Conservation (phyloP, 2,113 vertebrate genomes). For the Cebus imitator region DNA sequence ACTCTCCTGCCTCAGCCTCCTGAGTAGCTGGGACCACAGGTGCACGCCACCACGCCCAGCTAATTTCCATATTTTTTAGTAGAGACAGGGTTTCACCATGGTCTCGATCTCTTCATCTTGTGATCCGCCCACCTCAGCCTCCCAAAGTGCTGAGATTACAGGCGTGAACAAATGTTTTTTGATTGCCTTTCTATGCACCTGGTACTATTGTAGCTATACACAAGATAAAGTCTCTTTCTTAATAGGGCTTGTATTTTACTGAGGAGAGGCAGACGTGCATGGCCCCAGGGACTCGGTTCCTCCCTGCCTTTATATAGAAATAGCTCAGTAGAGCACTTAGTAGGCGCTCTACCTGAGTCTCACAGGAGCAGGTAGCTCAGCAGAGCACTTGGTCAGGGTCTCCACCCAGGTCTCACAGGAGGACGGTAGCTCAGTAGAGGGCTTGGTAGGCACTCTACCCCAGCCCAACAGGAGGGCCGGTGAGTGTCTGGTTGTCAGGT, state of each 20-base stretch:
- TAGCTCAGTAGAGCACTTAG: background rate
- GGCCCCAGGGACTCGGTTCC: rapidly evolving
- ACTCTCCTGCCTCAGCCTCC: too few species aligned
- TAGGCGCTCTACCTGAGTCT: too few species aligned
- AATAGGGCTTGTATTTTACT: background rate
- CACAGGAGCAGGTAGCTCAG: background rate
- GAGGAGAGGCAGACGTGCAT: background rate
- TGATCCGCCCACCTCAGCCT: too few species aligned
- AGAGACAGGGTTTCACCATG: too few species aligned
- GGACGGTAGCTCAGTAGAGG: background rate
- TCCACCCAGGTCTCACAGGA: background rate
- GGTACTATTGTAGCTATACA: background rate
- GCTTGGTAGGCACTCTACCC: background rate
- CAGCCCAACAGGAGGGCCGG: background rate
- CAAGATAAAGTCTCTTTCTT: background rate
- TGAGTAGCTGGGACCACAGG: too few species aligned
- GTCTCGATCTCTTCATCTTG: too few species aligned
- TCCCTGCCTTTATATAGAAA: too few species aligned
- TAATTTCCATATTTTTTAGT: too few species aligned
- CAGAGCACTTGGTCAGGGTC: background rate
- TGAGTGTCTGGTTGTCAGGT: too few species aligned
- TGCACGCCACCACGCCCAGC: too few species aligned
- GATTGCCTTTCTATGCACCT: background rate
- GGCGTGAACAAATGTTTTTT: background rate
- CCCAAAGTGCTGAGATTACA: too few species aligned